phyloP scores from a whole-genome alignment of 2,113 vertebrate genomes.

The Perca flavescens region DNA sequence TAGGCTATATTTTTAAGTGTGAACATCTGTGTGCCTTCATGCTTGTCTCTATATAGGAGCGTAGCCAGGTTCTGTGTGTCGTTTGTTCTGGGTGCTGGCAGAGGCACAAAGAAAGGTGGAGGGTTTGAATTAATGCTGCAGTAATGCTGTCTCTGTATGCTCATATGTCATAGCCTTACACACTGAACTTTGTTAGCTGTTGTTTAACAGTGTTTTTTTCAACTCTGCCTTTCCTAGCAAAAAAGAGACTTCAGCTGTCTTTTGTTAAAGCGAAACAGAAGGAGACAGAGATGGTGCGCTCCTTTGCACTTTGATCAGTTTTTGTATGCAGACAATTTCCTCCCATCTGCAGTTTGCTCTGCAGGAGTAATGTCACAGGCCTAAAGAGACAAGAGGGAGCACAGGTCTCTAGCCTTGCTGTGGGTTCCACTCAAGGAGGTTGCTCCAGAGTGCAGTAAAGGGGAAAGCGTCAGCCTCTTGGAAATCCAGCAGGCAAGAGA shows the following conservation, averaged over 20 bases:
- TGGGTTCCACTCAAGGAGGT: constrained; percentile 25
- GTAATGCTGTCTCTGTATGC: not conserved
- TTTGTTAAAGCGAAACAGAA: constrained; percentile 14
- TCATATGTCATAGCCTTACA: not conserved
- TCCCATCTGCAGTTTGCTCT: constrained; percentile 37
- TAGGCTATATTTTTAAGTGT: not conserved
- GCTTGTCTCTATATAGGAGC: not conserved
- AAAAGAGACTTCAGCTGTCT: constrained; percentile 7
- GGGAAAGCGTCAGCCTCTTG: constrained; percentile 6
- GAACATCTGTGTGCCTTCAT: not conserved
- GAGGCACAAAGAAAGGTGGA: not conserved
- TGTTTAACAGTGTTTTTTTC: constrained; percentile 18
- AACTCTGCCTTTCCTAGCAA: constrained; percentile 1
- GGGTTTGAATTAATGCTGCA: constrained; percentile 1
- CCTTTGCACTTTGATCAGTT: constrained; percentile 13
- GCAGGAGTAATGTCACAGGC: constrained; percentile 21
- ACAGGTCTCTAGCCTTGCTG: constrained; percentile 17
- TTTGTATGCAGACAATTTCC: constrained; percentile 36
- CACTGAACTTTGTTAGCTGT: not conserved
- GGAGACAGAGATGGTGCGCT: not conserved
- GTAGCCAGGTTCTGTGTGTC: not conserved
- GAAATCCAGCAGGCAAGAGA: constrained; percentile 25
- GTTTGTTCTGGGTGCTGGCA: constrained; percentile 24
- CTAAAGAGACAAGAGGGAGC: constrained; percentile 31
- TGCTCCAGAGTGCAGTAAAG: constrained; percentile 12